Evolutionary conservation across 1,140 invertebrate genomes (phyloP).

Genomic region (Linepithema humile): DNA sequence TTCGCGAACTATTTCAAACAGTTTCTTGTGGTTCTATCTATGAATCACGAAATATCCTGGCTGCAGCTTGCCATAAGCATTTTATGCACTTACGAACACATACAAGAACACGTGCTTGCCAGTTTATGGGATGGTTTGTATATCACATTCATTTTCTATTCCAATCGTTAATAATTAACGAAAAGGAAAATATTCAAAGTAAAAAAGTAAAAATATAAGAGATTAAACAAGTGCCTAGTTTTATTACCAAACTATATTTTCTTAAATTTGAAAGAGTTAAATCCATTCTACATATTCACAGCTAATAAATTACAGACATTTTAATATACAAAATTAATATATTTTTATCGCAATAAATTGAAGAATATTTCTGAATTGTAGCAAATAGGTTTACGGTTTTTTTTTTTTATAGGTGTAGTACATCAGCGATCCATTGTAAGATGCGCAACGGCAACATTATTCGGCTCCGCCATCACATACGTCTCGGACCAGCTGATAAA

Average conservation of each 20-base stretch:
- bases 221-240: background rate
- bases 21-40: conserved; percentile 77
- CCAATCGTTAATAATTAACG: conserved; percentile 16
- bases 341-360: background rate
- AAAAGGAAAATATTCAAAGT: background rate
- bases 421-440: conserved; percentile 87
- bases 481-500: conserved; percentile 86
- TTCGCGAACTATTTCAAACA: conserved; percentile 78
- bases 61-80: conserved; percentile 85
- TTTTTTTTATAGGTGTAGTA: conserved; percentile 85
- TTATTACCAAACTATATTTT: conserved; percentile 2
- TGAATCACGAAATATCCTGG: conserved; percentile 83
- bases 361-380: background rate
- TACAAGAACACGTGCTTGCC: conserved; percentile 87
- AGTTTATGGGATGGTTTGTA: conserved; percentile 88
- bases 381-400: background rate
- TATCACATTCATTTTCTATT: conserved; percentile 5
- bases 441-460: conserved; percentile 86
- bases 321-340: background rate
- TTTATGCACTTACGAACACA: conserved; percentile 82
- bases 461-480: conserved; percentile 86
- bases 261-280: background rate
- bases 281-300: background rate
- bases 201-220: conserved; percentile 1
- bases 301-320: background rate